These are phyloP conservation scores for Delphinapterus leucas DNA, from an alignment of 2,113 vertebrate species.

Conservation along the genomic window DNA sequence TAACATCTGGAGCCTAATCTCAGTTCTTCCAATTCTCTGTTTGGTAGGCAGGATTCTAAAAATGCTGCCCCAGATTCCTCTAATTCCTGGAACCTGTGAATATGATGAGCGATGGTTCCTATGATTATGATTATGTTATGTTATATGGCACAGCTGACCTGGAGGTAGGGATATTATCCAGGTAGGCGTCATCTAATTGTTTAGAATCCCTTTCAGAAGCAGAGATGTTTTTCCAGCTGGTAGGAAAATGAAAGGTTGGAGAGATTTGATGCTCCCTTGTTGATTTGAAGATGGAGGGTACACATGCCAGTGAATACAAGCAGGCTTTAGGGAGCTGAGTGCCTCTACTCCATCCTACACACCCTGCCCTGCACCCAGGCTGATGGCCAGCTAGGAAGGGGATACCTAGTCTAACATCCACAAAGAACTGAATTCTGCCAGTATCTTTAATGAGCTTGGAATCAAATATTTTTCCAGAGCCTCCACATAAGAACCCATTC, in stretches of 20 bases:
- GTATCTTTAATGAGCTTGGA: neutral
- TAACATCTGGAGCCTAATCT: neutral
- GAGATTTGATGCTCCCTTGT: neutral
- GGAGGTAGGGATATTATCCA: neutral
- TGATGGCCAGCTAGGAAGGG: neutral
- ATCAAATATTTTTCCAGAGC: neutral
- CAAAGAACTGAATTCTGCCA: neutral
- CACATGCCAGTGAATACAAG: neutral
- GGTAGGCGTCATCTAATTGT: neutral
- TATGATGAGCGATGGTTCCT: neutral
- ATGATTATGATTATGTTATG: neutral
- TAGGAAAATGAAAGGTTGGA: neutral
- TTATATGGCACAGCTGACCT: neutral
- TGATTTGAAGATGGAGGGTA: neutral
- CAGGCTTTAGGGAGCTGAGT: neutral
- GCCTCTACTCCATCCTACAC: neutral
- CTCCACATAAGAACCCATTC: neutral
- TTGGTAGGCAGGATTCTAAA: neutral
- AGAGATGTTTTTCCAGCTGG: neutral
- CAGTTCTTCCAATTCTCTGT: neutral
- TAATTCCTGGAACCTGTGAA: neutral
- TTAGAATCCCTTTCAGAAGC: neutral
- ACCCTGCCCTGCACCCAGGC: rapidly evolving
- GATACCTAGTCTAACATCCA: neutral
- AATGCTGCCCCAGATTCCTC: neutral